Conservation (phyloP, 2,113 vertebrate species). For the Taxidea taxus region DNA sequence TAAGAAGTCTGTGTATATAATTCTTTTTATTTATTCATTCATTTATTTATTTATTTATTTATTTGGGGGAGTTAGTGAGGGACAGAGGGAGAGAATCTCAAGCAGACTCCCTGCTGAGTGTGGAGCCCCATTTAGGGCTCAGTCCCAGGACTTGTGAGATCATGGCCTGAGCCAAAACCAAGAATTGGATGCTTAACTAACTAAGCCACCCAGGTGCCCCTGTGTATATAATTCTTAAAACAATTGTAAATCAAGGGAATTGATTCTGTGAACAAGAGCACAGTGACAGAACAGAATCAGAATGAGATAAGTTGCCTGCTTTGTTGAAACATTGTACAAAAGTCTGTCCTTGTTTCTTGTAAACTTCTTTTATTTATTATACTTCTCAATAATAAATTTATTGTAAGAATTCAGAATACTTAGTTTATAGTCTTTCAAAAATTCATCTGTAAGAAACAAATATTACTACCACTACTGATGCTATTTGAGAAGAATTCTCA, state of each 20-base stretch:
- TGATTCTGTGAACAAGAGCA: background rate
- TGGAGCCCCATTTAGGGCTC: background rate
- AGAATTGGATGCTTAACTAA: background rate
- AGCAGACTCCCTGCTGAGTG: background rate
- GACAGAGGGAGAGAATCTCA: background rate
- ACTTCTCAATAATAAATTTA: background rate
- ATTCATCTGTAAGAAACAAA: background rate
- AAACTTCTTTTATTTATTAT: background rate
- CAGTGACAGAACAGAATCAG: background rate
- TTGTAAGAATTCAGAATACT: background rate
- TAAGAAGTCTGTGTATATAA: background rate
- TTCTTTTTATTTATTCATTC: background rate
- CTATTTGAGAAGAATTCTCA: background rate
- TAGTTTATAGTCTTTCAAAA: background rate
- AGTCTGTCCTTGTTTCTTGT: background rate
- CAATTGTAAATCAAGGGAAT: background rate
- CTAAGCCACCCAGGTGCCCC: background rate
- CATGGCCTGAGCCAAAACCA: background rate
- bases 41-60: background rate
- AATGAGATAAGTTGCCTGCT: background rate
- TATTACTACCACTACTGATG: background rate
- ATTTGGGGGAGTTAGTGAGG: no score
- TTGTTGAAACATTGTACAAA: conserved; percentile 35
- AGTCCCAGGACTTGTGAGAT: background rate
- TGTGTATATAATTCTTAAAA: conserved; percentile 4